Percentiles rank a stretch among this genome's conserved stretches.
Conservation (phyloP, 2,113 vertebrate genomes). For the Atlantisia rogersi region DNA sequence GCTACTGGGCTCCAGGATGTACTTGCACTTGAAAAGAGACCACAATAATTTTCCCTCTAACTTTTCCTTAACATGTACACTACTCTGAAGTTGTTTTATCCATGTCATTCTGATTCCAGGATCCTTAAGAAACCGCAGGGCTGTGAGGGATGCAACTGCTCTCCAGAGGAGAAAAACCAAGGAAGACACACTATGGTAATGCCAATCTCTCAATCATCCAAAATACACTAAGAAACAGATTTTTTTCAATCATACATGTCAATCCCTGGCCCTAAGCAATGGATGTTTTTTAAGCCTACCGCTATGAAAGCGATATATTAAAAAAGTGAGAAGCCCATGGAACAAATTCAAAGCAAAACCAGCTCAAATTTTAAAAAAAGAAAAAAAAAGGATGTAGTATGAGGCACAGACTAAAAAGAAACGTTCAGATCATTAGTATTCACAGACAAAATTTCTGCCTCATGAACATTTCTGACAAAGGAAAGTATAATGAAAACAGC, state of each 20-base stretch:
- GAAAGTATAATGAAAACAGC: not conserved
- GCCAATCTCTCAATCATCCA: not conserved
- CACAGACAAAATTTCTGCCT: not conserved
- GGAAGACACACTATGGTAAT: not conserved
- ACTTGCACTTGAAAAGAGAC: not conserved
- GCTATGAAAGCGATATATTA: not conserved
- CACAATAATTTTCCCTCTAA: not conserved
- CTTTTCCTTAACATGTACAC: fast-evolving
- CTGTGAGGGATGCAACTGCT: not conserved
- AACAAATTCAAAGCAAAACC: not conserved
- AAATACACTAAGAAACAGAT: not conserved
- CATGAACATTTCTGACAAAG: not conserved
- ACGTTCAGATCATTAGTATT: not conserved
- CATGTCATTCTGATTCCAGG: not conserved
- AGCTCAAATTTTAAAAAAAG: not conserved
- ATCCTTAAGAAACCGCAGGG: not conserved
- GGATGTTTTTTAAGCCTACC: not conserved
- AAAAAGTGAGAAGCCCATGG: not conserved
- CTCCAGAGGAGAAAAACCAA: not conserved
- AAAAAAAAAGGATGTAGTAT: not conserved
- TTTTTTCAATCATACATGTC: not conserved
- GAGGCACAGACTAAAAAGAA: not conserved
- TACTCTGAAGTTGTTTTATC: not conserved
- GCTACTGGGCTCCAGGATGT: not conserved
- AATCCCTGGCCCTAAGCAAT: not conserved